These are phyloP conservation scores for Microcebus tavaratra DNA, from an alignment of 2,113 vertebrate species.

Conservation along the genomic window DNA sequence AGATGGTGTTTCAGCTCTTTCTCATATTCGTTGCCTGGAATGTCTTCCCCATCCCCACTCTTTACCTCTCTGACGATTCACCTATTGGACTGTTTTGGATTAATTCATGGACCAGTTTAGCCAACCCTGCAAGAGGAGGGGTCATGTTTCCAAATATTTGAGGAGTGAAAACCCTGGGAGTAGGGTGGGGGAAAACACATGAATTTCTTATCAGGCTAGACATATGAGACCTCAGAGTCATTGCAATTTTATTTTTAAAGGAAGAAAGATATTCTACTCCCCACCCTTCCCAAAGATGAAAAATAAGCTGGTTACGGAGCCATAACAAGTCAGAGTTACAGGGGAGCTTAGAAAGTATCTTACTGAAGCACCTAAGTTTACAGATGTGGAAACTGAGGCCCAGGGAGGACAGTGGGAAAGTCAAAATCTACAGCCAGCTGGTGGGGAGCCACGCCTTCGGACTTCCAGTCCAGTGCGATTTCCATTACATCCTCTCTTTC, in stretches of 20 bases:
- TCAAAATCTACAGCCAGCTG: background rate
- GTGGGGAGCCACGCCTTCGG: background rate
- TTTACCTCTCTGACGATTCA: background rate
- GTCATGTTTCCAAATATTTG: background rate
- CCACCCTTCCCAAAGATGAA: background rate
- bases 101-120: background rate
- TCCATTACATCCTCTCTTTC: background rate
- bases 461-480: background rate
- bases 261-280: background rate
- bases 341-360: background rate
- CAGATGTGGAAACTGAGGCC: background rate
- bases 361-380: background rate
- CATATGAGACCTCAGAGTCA: background rate
- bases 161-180: background rate
- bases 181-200: background rate
- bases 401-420: background rate
- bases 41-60: background rate
- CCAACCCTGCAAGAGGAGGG: fast-evolving
- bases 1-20: too few species aligned
- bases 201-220: background rate
- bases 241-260: conserved; percentile 50
- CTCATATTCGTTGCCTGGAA: background rate
- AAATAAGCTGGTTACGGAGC: background rate
- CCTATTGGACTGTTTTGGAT: background rate
- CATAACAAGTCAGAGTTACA: background rate